Evolutionary conservation across 2,888 invertebrate genomes (phyloP), one percentile per base, ranked within the genome.

Genomic region (Luperina testacea): DNA sequence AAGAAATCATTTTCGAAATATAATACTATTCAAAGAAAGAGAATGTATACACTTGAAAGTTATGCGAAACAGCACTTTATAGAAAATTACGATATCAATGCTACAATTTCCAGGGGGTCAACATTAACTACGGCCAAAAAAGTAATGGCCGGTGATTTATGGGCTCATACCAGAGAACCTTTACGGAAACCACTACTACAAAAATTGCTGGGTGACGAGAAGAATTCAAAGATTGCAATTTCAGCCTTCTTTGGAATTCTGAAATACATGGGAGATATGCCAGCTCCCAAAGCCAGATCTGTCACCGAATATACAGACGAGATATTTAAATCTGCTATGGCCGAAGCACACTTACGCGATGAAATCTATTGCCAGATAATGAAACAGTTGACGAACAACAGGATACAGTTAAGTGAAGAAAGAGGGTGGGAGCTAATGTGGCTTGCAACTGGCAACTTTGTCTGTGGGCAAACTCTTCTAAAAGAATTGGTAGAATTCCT

Each of bases 341-440:
- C 97, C 90, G 97, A 98, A 89, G 98, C 98, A 87, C 94, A 97
- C 65, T 96, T 99, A 70, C 97, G 98, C 74, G 99, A 99, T 93
- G 99, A 99, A 95, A 97, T 99, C 51, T 99, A 98, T 92, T 99
- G 99, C 92, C 99, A 99, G 95, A 97, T 99, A 82, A 98, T 99
- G 98, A 98, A 99, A 92, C 99, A 99, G 94, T 95, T 99, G 83
- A 99, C 99, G 0, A 98, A 98, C 88, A 99, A 99, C 94, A 97
- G 98, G 85, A 98, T 98, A 92, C 97, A 97, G 75, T 95, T 98
- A 73, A 99, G 99, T 92, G 99, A 99, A 94, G 99, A 99, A 93
- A 97, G 98, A 79, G 99, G 99, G 0, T 99, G 99, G 99, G 99
- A 99, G 93, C 95, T 99, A 82, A 97, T 99, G 97, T 99, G 99